Percentiles rank a stretch among this genome's conserved stretches.
Conservation (phyloP, 2,888 invertebrate genomes). For the Metellina segmentata region DNA sequence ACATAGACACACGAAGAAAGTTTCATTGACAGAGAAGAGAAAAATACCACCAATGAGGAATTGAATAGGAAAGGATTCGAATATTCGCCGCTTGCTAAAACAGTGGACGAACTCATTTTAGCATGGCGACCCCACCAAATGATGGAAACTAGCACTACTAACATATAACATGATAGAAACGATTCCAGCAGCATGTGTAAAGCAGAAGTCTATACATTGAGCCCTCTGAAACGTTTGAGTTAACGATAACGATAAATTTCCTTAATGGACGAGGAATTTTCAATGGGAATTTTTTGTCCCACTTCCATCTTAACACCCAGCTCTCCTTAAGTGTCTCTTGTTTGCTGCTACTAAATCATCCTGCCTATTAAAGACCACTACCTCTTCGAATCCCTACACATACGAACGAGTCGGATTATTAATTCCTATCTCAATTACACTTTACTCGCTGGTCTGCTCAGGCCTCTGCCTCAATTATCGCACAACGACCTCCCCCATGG, state of each 20-base stretch:
- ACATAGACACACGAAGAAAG: no score
- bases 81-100: no score
- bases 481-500: neutral
- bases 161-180: no score
- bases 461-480: slow-evolving; percentile 9
- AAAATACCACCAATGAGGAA: no score
- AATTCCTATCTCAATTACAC: slow-evolving; percentile 23
- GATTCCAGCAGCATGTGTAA: no score
- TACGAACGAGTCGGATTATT: neutral
- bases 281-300: neutral
- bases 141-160: no score
- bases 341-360: neutral
- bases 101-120: no score
- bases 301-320: neutral
- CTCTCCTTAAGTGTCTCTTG: neutral
- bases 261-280: neutral
- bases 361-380: neutral
- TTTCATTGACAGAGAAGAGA: no score
- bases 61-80: no score
- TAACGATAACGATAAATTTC: neutral
- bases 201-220: neutral
- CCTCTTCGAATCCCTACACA: neutral
- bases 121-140: no score
- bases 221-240: neutral
- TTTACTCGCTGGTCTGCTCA: neutral